Conservation (phyloP, 2,113 vertebrate species). For the Tursiops truncatus region DNA sequence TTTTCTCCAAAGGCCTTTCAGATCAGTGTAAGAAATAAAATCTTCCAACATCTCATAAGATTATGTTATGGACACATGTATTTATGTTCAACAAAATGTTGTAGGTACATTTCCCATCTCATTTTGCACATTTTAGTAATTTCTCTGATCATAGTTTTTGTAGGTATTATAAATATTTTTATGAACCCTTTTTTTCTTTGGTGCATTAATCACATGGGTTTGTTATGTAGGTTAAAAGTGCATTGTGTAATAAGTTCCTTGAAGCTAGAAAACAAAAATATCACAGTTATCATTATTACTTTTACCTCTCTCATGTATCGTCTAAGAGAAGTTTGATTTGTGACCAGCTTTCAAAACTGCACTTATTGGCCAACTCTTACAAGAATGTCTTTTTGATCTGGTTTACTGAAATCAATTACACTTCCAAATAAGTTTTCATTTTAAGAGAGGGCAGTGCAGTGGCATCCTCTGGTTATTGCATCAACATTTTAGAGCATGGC, state of each 20-base stretch:
- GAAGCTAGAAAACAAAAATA: not conserved
- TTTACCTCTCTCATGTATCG: not conserved
- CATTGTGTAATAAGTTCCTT: not conserved
- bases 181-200: not conserved
- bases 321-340: not conserved
- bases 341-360: not conserved
- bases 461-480: not conserved
- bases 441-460: not conserved
- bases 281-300: not conserved
- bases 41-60: not conserved
- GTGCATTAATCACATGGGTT: not conserved
- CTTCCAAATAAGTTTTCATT: constrained; percentile 8
- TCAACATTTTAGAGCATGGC: not conserved
- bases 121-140: not conserved
- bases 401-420: not conserved
- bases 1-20: not conserved
- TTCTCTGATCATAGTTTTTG: not conserved
- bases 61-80: not conserved
- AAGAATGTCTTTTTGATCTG: not conserved
- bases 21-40: not conserved
- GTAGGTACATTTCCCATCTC: not conserved
- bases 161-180: not conserved
- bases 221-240: not conserved
- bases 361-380: not conserved
- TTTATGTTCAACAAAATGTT: not conserved